Evolutionary conservation across 2,113 vertebrate genomes (phyloP), one percentile per base, ranked within the genome.

Genomic region (Cololabis saira): DNA sequence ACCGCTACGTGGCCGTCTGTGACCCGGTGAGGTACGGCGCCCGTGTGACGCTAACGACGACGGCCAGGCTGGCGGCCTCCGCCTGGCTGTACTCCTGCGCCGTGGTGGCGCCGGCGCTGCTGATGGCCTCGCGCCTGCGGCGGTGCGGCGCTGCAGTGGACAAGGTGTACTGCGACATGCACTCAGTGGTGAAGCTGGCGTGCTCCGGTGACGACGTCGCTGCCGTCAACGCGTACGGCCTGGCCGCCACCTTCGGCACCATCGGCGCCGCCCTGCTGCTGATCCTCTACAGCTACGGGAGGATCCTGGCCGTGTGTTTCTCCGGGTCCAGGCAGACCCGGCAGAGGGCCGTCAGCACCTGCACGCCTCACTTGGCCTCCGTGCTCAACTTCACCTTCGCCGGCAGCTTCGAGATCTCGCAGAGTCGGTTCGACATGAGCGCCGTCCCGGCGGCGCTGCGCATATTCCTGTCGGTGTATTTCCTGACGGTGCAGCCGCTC

Each of bases 331-430:
- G 19, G 51, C 67, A 75, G 59, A 73, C 54, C 0, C 57, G 67
- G 1, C 73, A 82, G 47, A 90, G 85, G 45, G 79, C 87, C 0
- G 14, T 87, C 18, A 82, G 47, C 14, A 91, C 90, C 57, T 91
- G 90, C 61, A 21, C 47, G 1, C 85, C 83, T 45, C 90, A 91
- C 22, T 59, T 90, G 1, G 61, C 65, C 3, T 87, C 89, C 0
- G 55, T 91, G 1, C 0, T 80, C 1, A 83, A 76, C 64, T 76
- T 76, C 0, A 49, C 54, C 1, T 51, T 37, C 12, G 76, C 59
- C 0, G 3, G 4, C 16, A 22, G 24, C 15, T 74, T 80, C 33
- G 64, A 84, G 21, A 4, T 76, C 1, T 3, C 61, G 0, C 82
- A 85, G 30, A 78, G 47, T 50, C 56, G 82, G 2, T 81, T 84